phyloP scores from a whole-genome alignment of 2,888 invertebrate genomes.

The Crocallis elinguaria region DNA sequence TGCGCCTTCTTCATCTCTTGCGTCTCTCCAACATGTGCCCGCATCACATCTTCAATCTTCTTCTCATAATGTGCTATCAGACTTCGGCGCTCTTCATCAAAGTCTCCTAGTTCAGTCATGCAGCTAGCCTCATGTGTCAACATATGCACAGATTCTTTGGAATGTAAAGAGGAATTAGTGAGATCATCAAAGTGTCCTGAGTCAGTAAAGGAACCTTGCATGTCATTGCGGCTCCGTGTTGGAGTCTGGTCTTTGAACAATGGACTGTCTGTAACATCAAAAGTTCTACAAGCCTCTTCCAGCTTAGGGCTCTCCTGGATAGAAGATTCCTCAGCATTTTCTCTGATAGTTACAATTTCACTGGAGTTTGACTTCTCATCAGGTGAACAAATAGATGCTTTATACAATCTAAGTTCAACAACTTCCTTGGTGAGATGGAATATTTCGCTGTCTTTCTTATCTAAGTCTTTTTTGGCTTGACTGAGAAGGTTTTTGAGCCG shows the following conservation, averaged over 20 bases:
- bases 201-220: constrained; percentile 92
- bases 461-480: constrained; percentile 90
- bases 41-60: constrained; percentile 90
- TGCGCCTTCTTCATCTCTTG: constrained; percentile 91
- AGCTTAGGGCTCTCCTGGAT: constrained; percentile 65
- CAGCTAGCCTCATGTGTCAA: constrained; percentile 83
- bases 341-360: constrained; percentile 89
- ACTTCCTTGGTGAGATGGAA: constrained; percentile 90
- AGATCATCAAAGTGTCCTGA: constrained; percentile 95
- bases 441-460: constrained; percentile 93
- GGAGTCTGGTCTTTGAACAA: constrained; percentile 77
- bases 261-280: constrained; percentile 78
- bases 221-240: constrained; percentile 83
- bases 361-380: constrained; percentile 92
- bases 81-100: constrained; percentile 87
- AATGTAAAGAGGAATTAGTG: constrained; percentile 90
- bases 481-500: constrained; percentile 89
- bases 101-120: constrained; percentile 80
- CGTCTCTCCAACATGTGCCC: constrained; percentile 85
- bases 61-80: constrained; percentile 90
- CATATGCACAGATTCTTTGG: constrained; percentile 88
- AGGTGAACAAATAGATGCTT: constrained; percentile 91
- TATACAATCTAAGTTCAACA: constrained; percentile 91
- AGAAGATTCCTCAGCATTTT: constrained; percentile 83
- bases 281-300: constrained; percentile 71